phyloP scores from a whole-genome alignment of 2,888 invertebrate genomes.

The Phyllotreta cruciferae region DNA sequence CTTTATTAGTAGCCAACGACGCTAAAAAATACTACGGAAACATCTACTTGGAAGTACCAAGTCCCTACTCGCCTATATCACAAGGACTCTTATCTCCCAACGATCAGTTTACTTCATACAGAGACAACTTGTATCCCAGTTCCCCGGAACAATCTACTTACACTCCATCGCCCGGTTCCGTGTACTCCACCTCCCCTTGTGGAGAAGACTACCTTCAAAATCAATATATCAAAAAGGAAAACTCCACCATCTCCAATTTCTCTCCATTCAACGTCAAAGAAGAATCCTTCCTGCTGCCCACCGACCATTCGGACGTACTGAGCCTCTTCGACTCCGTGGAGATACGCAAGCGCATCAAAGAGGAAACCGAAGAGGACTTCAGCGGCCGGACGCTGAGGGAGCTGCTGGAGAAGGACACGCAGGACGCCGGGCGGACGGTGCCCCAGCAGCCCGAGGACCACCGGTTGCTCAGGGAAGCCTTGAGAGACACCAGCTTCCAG shows the following conservation, averaged over 20 bases:
- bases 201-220: conserved; percentile 60
- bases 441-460: conserved; percentile 68
- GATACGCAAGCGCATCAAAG: conserved; percentile 58
- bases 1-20: conserved; percentile 52
- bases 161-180: conserved; percentile 62
- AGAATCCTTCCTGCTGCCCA: conserved; percentile 56
- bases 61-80: conserved; percentile 60
- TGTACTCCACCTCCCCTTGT: conserved; percentile 66
- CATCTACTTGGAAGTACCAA: conserved; percentile 59
- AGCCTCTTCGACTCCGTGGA: conserved; percentile 51
- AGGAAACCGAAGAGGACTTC: conserved; percentile 70
- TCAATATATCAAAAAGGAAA: conserved; percentile 61
- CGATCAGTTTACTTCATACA: conserved; percentile 63
- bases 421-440: conserved; percentile 46
- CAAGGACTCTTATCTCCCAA: conserved; percentile 56
- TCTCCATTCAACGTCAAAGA: conserved; percentile 61
- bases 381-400: conserved; percentile 57
- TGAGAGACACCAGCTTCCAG: conserved; percentile 86
- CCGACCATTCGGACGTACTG: conserved; percentile 51
- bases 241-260: conserved; percentile 61
- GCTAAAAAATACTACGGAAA: conserved; percentile 51
- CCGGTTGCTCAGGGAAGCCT: conserved; percentile 78
- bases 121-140: conserved; percentile 58
- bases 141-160: conserved; percentile 62
- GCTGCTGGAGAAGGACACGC: conserved; percentile 48